Conservation (phyloP, 2,888 invertebrate species). For the Andrena praecox region DNA sequence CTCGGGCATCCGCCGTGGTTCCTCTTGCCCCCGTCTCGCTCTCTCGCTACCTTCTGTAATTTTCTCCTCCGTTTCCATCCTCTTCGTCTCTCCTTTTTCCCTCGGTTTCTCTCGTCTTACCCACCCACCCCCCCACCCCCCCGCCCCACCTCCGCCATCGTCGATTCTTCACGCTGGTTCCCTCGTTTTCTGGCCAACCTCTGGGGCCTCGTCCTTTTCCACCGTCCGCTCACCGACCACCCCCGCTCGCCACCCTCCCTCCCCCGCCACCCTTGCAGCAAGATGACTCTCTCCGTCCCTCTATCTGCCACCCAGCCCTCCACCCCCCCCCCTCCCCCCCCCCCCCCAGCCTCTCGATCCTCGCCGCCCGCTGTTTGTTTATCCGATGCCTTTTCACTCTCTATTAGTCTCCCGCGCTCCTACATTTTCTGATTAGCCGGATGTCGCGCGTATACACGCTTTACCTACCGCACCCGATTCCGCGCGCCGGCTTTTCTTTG, state of each 20-base stretch:
- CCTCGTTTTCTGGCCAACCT: conserved; percentile 15
- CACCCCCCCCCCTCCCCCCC: conserved; percentile 1
- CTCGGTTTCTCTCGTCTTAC: conserved; percentile 37
- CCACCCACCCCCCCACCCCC: neutral
- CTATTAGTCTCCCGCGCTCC: conserved; percentile 84
- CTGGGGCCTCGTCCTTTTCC: conserved; percentile 17
- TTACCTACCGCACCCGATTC: conserved; percentile 76
- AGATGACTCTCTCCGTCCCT: neutral
- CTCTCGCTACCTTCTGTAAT: conserved; percentile 37
- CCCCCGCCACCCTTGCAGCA: neutral
- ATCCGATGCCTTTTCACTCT: conserved; percentile 85
- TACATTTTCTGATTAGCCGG: conserved; percentile 84
- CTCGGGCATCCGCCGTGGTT: conserved; percentile 69
- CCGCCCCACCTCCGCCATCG: neutral
- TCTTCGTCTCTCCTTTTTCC: conserved; percentile 31
- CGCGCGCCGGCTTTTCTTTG: conserved; percentile 79
- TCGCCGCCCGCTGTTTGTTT: conserved; percentile 82
- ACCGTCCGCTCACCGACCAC: conserved; percentile 26
- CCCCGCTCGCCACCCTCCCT: conserved; percentile 27
- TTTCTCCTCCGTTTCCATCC: conserved; percentile 28
- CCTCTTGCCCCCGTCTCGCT: conserved; percentile 37
- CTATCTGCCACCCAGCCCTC: conserved; percentile 7
- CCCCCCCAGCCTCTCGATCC: conserved; percentile 17
- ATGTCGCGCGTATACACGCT: conserved; percentile 80
- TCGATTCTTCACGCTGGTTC: conserved; percentile 13